Percentiles rank a stretch among this genome's conserved stretches.
Conservation (phyloP, 2,888 invertebrate species). For the Stenodema calcarata region DNA sequence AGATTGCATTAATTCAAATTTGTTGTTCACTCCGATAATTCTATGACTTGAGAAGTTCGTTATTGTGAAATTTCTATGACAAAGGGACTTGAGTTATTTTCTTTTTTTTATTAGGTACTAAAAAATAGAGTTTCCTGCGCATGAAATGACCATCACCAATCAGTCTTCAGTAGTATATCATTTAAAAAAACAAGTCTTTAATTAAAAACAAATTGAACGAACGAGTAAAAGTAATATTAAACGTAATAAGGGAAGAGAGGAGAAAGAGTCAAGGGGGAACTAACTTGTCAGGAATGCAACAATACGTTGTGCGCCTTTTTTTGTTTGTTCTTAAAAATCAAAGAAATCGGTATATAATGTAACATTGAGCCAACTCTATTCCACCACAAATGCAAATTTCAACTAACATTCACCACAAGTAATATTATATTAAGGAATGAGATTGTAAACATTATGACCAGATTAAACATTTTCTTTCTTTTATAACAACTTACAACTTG, state of each 20-base stretch:
- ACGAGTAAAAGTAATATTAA: conserved; percentile 23
- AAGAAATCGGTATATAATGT: not conserved
- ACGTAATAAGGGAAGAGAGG: not conserved
- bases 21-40: not conserved
- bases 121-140: conserved; percentile 47
- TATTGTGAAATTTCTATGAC: not conserved
- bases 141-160: conserved; percentile 54
- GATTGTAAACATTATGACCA: not conserved
- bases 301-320: not conserved
- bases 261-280: not conserved
- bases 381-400: not conserved
- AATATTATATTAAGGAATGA: not conserved
- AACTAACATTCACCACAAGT: not conserved
- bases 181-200: conserved; percentile 19
- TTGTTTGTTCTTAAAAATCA: not conserved
- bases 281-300: conserved; percentile 27
- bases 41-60: too few species aligned
- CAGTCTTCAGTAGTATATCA: conserved; percentile 54
- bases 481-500: not conserved
- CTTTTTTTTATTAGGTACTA: conserved; percentile 56
- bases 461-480: not conserved
- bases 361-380: not conserved
- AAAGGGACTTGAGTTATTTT: conserved; percentile 54
- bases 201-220: conserved; percentile 13
- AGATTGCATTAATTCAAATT: not conserved